These are phyloP conservation scores for Corythoichthys intestinalis DNA, from an alignment of 2,113 vertebrate genomes.

Conservation along the genomic window DNA sequence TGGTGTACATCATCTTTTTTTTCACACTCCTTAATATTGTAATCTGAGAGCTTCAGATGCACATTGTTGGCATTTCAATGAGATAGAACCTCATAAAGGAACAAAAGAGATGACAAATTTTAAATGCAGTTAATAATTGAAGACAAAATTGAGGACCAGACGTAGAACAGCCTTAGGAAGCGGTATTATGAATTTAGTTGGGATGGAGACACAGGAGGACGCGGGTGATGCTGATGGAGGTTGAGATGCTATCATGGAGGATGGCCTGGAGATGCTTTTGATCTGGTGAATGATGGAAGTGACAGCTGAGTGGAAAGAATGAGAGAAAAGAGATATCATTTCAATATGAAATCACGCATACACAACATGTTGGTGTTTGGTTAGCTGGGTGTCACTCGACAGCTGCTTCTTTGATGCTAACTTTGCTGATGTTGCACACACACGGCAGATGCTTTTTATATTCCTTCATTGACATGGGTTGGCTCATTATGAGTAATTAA, in stretches of 20 bases:
- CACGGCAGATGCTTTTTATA: background rate
- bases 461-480: background rate
- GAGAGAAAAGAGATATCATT: background rate
- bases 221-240: background rate
- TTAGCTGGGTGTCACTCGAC: background rate
- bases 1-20: background rate
- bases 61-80: background rate
- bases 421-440: background rate
- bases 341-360: background rate
- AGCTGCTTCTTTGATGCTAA: conserved; percentile 2
- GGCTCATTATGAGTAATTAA: background rate
- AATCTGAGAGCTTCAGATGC: background rate
- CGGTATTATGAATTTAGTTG: background rate
- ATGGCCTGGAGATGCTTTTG: background rate
- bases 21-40: background rate
- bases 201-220: background rate
- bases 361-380: background rate
- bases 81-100: background rate
- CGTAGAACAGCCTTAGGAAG: background rate
- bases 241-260: background rate
- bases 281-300: background rate
- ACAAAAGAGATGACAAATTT: background rate
- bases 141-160: background rate
- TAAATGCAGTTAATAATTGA: background rate
- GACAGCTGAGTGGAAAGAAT: background rate